These are phyloP conservation scores for Drosophila elegans DNA, from an alignment of 1,140 invertebrate genomes.

Conservation along the genomic window DNA sequence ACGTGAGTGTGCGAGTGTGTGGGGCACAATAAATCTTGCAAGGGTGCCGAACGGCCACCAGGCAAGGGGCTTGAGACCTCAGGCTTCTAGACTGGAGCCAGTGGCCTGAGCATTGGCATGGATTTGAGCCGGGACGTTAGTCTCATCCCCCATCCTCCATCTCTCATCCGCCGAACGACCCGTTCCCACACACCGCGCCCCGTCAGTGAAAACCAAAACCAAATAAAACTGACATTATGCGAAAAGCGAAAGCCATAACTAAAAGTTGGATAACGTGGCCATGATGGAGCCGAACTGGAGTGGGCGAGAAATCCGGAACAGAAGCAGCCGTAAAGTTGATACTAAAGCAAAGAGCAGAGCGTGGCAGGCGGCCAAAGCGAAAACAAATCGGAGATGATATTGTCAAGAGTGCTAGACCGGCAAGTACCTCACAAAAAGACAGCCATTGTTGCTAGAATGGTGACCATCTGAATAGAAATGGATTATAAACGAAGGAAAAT, in stretches of 20 bases:
- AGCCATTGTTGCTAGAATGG: not conserved
- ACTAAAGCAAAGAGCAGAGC: conserved; percentile 46
- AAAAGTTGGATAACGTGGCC: conserved; percentile 79
- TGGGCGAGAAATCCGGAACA: not conserved
- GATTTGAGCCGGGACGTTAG: conserved; percentile 28
- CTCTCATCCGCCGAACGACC: not conserved
- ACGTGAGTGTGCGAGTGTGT: conserved; percentile 40
- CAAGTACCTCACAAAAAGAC: conserved; percentile 11
- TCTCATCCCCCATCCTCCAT: conserved; percentile 2
- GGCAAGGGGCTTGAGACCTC: conserved; percentile 21
- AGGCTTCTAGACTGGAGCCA: conserved; percentile 1
- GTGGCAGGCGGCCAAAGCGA: conserved; percentile 3
- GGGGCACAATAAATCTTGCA: conserved; percentile 79
- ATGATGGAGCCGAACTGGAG: conserved; percentile 55
- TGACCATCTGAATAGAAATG: no score
- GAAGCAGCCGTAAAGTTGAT: conserved; percentile 68
- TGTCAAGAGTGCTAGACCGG: conserved; percentile 20
- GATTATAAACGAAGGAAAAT: no score
- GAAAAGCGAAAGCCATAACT: conserved; percentile 83
- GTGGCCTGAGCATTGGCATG: conserved; percentile 18
- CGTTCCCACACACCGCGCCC: conserved; percentile 1
- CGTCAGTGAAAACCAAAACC: conserved; percentile 78
- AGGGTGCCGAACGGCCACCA: conserved; percentile 70
- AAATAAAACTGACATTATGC: conserved; percentile 84
- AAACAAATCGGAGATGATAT: conserved; percentile 41